phyloP scores from a whole-genome alignment of 2,113 vertebrate species.

The Gulo gulo region DNA sequence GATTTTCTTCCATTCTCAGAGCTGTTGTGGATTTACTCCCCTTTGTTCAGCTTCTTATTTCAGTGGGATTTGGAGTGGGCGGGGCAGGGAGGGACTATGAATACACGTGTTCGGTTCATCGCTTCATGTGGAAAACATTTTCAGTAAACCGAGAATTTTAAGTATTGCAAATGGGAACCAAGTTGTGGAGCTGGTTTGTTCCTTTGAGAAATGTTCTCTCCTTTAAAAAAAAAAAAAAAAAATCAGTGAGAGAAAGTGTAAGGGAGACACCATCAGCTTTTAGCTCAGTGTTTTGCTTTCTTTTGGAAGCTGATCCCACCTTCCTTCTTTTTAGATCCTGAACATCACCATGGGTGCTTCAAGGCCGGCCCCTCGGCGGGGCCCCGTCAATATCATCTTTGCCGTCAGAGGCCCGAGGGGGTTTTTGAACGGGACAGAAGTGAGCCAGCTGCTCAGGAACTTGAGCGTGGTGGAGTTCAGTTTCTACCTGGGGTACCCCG shows the following conservation, averaged over 20 bases:
- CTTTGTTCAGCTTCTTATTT: not conserved
- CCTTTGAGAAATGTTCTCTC: not conserved
- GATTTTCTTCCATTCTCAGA: not conserved
- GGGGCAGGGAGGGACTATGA: not conserved
- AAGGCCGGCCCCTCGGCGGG: constrained; percentile 75
- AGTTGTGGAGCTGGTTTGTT: not conserved
- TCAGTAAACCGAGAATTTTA: not conserved
- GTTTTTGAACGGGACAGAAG: constrained; percentile 90
- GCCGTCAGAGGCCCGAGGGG: constrained; percentile 82
- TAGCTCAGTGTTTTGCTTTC: not conserved
- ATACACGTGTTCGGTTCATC: not conserved
- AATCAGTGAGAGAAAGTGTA: accelerated
- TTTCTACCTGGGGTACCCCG: constrained; percentile 96
- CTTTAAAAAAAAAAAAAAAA: not conserved
- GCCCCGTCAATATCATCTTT: constrained; percentile 92
- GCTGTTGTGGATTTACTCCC: not conserved
- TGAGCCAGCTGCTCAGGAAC: constrained; percentile 91
- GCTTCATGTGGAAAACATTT: not conserved
- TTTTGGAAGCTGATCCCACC: not conserved
- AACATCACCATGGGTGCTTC: constrained; percentile 88
- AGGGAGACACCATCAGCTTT: not conserved
- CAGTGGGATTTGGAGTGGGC: not conserved
- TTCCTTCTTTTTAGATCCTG: constrained; percentile 86
- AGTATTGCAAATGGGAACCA: not conserved
- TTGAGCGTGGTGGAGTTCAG: constrained; percentile 96